Conservation (phyloP, 2,113 vertebrate species). For the Lophius piscatorius region DNA sequence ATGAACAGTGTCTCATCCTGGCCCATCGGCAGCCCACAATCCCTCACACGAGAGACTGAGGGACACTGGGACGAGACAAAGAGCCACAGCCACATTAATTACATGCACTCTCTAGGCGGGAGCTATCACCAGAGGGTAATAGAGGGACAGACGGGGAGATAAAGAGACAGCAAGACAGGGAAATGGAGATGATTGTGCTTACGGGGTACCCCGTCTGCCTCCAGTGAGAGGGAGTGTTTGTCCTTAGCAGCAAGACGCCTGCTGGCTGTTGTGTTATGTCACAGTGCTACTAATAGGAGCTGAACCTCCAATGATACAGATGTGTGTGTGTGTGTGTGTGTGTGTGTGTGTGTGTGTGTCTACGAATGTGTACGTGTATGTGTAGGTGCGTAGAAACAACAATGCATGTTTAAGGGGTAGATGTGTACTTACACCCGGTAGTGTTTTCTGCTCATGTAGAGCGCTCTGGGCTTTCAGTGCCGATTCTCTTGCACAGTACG, state of each 20-base stretch:
- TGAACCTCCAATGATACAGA: slow-evolving; percentile 43
- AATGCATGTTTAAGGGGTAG: slow-evolving; percentile 23
- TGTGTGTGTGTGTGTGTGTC: neutral
- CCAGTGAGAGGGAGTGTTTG: slow-evolving; percentile 64
- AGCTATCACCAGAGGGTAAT: slow-evolving; percentile 68
- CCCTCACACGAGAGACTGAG: slow-evolving; percentile 62
- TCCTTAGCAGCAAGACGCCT: slow-evolving; percentile 69
- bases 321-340: slow-evolving; percentile 6
- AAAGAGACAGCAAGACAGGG: slow-evolving; percentile 49
- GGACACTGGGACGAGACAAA: slow-evolving; percentile 72
- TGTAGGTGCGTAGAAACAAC: neutral
- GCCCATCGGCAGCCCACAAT: slow-evolving; percentile 54
- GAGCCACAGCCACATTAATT: slow-evolving; percentile 76
- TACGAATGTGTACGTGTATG: slow-evolving; percentile 14
- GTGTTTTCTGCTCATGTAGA: slow-evolving; percentile 92
- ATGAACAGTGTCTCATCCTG: slow-evolving; percentile 61
- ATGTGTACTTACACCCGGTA: slow-evolving; percentile 86
- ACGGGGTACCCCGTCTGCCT: slow-evolving; percentile 51
- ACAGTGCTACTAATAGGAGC: slow-evolving; percentile 67
- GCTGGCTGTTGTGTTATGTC: slow-evolving; percentile 71
- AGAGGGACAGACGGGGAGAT: slow-evolving; percentile 43
- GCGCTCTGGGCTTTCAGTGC: slow-evolving; percentile 93
- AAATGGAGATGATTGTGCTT: slow-evolving; percentile 66
- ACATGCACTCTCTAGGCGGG: slow-evolving; percentile 67
- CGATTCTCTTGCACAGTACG: slow-evolving; percentile 91